Percentiles rank a stretch among this genome's conserved stretches.
These are phyloP conservation scores for Aleadryas rufinucha DNA, from an alignment of 2,113 vertebrate species.

Conservation along the genomic window DNA sequence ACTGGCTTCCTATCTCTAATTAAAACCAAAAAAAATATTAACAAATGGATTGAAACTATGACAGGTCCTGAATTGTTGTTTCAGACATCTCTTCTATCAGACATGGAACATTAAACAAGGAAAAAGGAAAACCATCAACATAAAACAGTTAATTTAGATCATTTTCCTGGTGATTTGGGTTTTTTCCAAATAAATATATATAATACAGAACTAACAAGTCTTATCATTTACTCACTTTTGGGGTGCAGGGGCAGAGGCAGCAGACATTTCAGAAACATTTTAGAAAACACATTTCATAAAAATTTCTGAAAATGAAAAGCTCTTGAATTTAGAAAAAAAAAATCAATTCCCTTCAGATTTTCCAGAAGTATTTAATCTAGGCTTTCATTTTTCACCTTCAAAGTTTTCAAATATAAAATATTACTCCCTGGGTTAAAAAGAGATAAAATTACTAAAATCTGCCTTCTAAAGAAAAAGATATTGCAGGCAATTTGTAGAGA, in stretches of 20 bases:
- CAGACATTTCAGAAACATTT: neutral
- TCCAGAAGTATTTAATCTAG: neutral
- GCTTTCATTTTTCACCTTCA: neutral
- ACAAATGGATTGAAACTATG: neutral
- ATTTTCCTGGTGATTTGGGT: neutral
- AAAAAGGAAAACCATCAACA: neutral
- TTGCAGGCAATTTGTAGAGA: neutral
- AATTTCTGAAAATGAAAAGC: neutral
- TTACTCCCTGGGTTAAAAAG: neutral
- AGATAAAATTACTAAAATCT: neutral
- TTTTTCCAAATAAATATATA: neutral
- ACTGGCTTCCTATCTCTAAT: neutral
- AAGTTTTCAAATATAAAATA: conserved; percentile 6
- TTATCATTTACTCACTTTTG: neutral
- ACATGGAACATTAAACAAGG: neutral
- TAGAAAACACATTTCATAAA: neutral
- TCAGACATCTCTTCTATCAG: neutral
- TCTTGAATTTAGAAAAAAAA: neutral
- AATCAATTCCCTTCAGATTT: neutral
- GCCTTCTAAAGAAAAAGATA: neutral
- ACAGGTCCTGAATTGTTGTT: neutral
- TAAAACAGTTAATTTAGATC: neutral
- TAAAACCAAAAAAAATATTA: neutral
- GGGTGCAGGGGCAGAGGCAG: neutral
- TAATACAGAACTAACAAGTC: neutral